These are phyloP conservation scores for Pithecia hirsuta DNA, from an alignment of 2,797 vertebrate genomes.

Conservation along the genomic window DNA sequence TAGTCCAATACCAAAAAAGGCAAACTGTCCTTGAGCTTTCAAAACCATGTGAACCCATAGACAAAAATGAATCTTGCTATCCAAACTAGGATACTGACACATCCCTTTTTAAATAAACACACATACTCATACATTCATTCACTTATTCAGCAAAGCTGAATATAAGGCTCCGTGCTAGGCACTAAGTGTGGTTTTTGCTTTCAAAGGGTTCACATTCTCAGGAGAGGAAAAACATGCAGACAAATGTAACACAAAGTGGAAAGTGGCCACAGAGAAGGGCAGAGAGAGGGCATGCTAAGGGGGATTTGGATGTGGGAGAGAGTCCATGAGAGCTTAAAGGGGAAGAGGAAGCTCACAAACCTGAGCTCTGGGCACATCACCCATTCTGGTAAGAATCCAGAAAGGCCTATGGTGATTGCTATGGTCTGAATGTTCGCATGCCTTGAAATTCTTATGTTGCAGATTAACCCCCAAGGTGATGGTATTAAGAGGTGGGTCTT, in stretches of 20 bases:
- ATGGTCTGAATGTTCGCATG: background rate
- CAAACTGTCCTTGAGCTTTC: background rate
- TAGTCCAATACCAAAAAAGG: no score
- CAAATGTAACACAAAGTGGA: background rate
- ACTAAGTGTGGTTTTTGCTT: background rate
- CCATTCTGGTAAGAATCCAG: background rate
- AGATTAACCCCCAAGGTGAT: background rate
- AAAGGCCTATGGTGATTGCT: background rate
- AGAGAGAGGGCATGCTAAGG: background rate
- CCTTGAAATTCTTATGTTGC: background rate
- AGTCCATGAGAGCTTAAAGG: background rate
- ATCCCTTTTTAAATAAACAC: background rate
- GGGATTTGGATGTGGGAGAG: background rate
- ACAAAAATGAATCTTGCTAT: background rate
- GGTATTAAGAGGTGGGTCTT: background rate
- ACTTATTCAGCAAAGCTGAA: background rate
- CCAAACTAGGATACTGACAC: background rate
- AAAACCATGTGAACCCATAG: background rate
- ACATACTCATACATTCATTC: background rate
- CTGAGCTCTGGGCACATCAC: no score
- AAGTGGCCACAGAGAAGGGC: background rate
- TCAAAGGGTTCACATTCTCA: background rate
- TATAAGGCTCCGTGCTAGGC: background rate
- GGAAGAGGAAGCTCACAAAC: no score
- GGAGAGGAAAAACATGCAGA: background rate